phyloP scores from a whole-genome alignment of 2,113 vertebrate species.

The Nothobranchius kuhntae region DNA sequence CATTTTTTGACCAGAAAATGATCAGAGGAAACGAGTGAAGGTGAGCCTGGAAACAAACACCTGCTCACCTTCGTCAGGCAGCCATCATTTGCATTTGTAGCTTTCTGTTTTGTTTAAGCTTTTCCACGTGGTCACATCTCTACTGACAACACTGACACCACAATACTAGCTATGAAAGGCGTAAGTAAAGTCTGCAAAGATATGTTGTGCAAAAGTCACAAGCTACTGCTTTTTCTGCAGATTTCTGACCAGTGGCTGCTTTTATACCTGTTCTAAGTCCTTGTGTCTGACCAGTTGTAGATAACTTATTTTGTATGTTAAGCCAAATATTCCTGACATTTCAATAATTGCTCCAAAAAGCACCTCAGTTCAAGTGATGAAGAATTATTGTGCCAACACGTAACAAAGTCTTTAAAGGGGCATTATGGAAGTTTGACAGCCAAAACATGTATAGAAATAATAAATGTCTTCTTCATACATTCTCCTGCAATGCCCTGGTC shows the following conservation, averaged over 20 bases:
- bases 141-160: not conserved
- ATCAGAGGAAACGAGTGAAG: conserved; percentile 11
- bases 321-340: not conserved
- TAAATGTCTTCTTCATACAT: no score
- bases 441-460: no score
- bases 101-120: conserved; percentile 42
- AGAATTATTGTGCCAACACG: no score
- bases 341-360: not conserved
- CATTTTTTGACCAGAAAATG: conserved; percentile 8
- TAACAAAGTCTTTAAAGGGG: no score
- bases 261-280: no score
- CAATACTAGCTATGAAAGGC: not conserved
- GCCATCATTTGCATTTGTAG: conserved; percentile 45
- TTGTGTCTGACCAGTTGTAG: not conserved
- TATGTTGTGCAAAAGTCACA: not conserved
- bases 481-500: no score
- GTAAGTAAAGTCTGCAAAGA: not conserved
- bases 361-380: no score
- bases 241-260: no score
- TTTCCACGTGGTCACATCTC: conserved; percentile 19
- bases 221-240: not conserved
- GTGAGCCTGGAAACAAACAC: conserved; percentile 12
- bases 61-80: conserved; percentile 16
- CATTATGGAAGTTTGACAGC: no score
- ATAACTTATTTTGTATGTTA: not conserved